Base-by-base conservation (phyloP, 2,797 vertebrate species). In the Chelonia mydas region DNA sequence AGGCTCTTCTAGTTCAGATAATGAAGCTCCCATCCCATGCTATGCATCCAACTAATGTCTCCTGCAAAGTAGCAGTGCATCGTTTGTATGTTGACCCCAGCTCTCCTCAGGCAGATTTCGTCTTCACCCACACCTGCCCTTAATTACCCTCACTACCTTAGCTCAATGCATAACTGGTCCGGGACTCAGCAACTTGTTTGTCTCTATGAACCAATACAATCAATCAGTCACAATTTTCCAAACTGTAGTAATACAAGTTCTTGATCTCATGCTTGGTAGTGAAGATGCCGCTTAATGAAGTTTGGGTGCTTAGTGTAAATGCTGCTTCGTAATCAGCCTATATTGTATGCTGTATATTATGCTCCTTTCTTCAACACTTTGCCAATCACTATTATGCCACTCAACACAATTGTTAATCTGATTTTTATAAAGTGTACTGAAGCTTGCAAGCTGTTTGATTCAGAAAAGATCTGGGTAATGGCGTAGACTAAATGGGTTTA, bases 341-440 rank as follows among this genome's bases (percentile, higher is more conserved):
- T 68, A 90, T 87, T 93, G 92, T 89, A 50, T 11, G 3, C 80
- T 3, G 11, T 0, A 2, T 25, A 6, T 25, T 91, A 90, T 85
- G 53, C 84, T 86, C 57, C 76, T 90, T 91, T 77, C 80, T 92
- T 81, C 5, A 1, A 88, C 88, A 74, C 87, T 96, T 94, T 37
- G 51, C 85, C 96, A 96, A 76, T 95, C 95, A 92, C 89, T 55
- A 27, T 84, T 79, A 51, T 50, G 61, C 84, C 84, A 87, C 92
- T 94, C 88, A 57, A 57, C 78, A 86, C 65, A 91, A 95, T 88
- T 55, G 85, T 86, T 96, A 88, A 96, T 96, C 95, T 94, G 84
- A 72, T 61, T 68, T 85, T 86, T 65, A 49, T 91, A 87, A 77
- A 90, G 74, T 50, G 33, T 87, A 55, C 53, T 86, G 80, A 84